Conservation (phyloP, 2,113 vertebrate genomes). For the Microcebus murinus region DNA sequence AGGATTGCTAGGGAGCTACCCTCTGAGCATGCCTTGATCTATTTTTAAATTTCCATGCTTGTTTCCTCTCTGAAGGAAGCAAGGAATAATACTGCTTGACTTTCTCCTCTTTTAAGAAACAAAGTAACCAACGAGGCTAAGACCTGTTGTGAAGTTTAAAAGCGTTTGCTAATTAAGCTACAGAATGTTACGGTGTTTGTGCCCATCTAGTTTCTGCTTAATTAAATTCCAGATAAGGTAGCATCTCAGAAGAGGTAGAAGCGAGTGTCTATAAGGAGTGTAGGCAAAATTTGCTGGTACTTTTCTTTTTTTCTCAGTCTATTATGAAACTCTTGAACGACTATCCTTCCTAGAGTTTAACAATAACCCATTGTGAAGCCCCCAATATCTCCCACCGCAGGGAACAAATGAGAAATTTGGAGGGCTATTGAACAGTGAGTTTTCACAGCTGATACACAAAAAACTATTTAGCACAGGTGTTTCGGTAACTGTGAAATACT, state of each 20-base stretch:
- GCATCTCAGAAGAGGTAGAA: slow-evolving; percentile 59
- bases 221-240: slow-evolving; percentile 78
- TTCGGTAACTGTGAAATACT: slow-evolving; percentile 78
- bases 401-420: slow-evolving; percentile 60
- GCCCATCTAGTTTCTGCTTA: slow-evolving; percentile 76
- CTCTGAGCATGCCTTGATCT: slow-evolving; percentile 74
- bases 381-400: neutral
- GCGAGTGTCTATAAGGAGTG: slow-evolving; percentile 33
- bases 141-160: slow-evolving; percentile 81
- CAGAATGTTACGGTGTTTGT: slow-evolving; percentile 76
- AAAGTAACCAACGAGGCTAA: slow-evolving; percentile 78
- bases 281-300: slow-evolving; percentile 60
- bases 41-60: slow-evolving; percentile 80
- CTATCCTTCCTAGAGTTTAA: slow-evolving; percentile 52
- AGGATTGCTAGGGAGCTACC: slow-evolving; percentile 53
- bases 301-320: neutral
- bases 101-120: slow-evolving; percentile 75
- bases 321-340: slow-evolving; percentile 48
- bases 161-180: slow-evolving; percentile 81
- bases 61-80: slow-evolving; percentile 66
- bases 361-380: slow-evolving; percentile 54
- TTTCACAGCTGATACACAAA: slow-evolving; percentile 80
- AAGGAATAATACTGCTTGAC: slow-evolving; percentile 48
- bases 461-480: slow-evolving; percentile 80
- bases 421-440: slow-evolving; percentile 71